Evolutionary conservation across 2,113 vertebrate species (phyloP), one percentile per base, ranked within the genome.

Genomic region (Lates calcarifer): DNA sequence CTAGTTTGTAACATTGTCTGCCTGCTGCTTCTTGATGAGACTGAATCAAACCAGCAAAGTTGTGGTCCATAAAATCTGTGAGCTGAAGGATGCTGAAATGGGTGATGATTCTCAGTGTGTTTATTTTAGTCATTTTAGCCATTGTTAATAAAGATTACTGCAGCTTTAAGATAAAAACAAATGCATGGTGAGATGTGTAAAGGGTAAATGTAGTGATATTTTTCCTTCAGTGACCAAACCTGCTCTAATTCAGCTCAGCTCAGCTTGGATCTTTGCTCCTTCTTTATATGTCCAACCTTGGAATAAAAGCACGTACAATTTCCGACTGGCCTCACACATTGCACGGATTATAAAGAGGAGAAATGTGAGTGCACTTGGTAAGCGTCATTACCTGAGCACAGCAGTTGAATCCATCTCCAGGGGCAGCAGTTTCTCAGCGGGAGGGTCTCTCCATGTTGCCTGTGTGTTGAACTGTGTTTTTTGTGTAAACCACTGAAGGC

Each of bases 381-480:
- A 56, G 72, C 1, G 14, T 77, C 57, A 77, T 74, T 74, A 64
- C 37, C 39, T 6, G 29, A 65, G 28, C 33, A 17, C 20, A 20
- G 17, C 49, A 31, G 65, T 49, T 53, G 73, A 85, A 80, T 61
- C 58, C 20, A 31, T 64, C 53, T 55, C 47, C 20, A 43, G 11
- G 22, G 4, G 37, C 68, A n/a, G 65, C 26, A 61, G 58, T 45
- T 64, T 49, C 71, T 72, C 72, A 68, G 86, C 60, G 29, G 80
- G 80, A 61, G 14, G 64, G n/a, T n/a, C n/a, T 64, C 45, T 72
- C 61, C n/a, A 20, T 68, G 56, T 14, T 56, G n/a, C 69, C 26
- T 6, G 0, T 2, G 35, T 72, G 17, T 77, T 58, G 80, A 14
- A 17, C 41, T 18, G 29, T 5, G 33, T n/a, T 70, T 65, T 77